These are phyloP conservation scores for Drepanosiphum platanoidis DNA, from an alignment of 2,888 invertebrate genomes.

Conservation along the genomic window DNA sequence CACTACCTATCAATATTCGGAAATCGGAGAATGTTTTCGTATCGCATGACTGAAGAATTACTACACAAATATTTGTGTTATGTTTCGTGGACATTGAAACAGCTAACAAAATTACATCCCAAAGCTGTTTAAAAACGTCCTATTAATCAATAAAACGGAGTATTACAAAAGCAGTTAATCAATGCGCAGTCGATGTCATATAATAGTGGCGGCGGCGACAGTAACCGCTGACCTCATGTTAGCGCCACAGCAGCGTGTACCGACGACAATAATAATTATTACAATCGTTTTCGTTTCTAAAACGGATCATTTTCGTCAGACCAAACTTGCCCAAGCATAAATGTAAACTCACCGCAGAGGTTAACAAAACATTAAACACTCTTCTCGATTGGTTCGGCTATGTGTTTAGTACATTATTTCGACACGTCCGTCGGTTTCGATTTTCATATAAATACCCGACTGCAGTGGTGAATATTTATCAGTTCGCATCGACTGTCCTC, in stretches of 20 bases:
- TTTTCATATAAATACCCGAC: slow-evolving; percentile 44
- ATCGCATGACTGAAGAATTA: not conserved
- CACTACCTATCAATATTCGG: too few relatives aligned
- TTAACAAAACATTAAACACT: slow-evolving; percentile 6
- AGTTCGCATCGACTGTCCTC: not conserved
- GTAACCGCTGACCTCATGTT: slow-evolving; percentile 11
- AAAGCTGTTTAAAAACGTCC: not conserved
- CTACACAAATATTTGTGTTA: not conserved
- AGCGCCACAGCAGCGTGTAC: slow-evolving; percentile 3
- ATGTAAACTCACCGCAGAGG: slow-evolving; percentile 36
- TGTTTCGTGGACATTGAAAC: not conserved
- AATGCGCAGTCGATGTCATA: not conserved
- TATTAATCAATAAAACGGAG: not conserved
- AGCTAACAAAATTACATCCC: not conserved
- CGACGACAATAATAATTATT: slow-evolving; percentile 20
- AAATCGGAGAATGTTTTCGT: not conserved
- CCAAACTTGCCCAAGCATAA: slow-evolving; percentile 40
- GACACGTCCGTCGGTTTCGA: not conserved
- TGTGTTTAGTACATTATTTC: not conserved
- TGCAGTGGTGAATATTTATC: not conserved
- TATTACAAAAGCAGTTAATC: slow-evolving; percentile 24
- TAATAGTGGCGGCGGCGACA: not conserved
- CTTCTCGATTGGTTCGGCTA: not conserved
- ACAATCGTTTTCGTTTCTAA: slow-evolving; percentile 1
- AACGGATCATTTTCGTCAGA: slow-evolving; percentile 34